phyloP scores from a whole-genome alignment of 2,888 invertebrate genomes.

The Theodoxus fluviatilis region DNA sequence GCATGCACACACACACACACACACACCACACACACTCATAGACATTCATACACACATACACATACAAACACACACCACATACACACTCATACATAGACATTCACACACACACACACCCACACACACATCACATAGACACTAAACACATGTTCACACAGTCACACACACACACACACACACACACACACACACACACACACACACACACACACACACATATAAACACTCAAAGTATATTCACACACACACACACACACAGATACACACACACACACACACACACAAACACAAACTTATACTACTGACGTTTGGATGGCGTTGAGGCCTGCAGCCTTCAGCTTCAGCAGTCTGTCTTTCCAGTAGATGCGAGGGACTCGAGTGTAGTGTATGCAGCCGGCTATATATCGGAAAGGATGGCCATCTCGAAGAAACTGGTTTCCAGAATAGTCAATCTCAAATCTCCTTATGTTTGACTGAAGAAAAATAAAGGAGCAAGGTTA shows the following conservation, averaged over 20 bases:
- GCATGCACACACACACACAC: slow-evolving; percentile 2
- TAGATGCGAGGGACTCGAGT: too few species aligned
- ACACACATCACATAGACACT: background rate
- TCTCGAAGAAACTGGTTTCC: too few species aligned
- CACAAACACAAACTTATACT: background rate
- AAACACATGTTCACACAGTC: background rate
- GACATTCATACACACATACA: background rate
- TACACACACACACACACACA: background rate
- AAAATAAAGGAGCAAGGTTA: too few species aligned
- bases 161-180: slow-evolving; percentile 12
- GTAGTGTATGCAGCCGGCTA: too few species aligned
- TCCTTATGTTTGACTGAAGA: too few species aligned
- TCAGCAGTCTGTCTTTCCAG: too few species aligned
- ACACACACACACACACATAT: slow-evolving; percentile 10
- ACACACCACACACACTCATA: slow-evolving; percentile 13
- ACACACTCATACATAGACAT: background rate
- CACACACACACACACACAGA: slow-evolving; percentile 1
- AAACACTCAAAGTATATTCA: background rate
- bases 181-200: slow-evolving; percentile 1
- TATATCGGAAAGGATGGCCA: too few species aligned
- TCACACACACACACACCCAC: slow-evolving; percentile 7
- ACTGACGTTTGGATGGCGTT: too few species aligned
- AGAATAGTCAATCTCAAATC: too few species aligned
- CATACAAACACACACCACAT: background rate
- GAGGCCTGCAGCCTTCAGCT: too few species aligned